phyloP scores from a whole-genome alignment of 2,113 vertebrate genomes.

The Oxygymnocypris stewartii region DNA sequence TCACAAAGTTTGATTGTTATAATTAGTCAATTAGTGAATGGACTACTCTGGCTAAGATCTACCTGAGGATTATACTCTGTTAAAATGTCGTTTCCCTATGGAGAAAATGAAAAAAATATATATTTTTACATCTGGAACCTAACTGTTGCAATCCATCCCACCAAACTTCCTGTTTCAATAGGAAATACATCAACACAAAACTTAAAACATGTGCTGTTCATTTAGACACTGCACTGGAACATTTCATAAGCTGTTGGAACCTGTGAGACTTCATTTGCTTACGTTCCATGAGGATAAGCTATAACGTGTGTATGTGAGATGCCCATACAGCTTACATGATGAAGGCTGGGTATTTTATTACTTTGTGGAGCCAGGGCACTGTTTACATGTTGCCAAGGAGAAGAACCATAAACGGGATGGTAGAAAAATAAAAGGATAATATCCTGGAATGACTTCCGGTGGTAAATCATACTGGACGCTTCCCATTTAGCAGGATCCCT shows the following conservation, averaged over 20 bases:
- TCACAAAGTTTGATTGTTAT: background rate
- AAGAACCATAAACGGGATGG: constrained; percentile 56
- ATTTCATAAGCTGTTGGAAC: background rate
- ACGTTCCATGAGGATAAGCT: background rate
- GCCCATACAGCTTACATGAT: constrained; percentile 13
- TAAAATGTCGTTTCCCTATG: background rate
- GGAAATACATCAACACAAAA: background rate
- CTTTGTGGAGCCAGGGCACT: constrained; percentile 61
- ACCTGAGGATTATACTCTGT: background rate
- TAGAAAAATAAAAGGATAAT: constrained; percentile 58
- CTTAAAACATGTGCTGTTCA: background rate
- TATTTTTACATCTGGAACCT: background rate
- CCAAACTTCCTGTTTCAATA: background rate
- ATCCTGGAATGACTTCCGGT: constrained; percentile 71
- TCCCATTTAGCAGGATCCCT: constrained; percentile 62
- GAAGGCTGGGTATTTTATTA: constrained; percentile 64
- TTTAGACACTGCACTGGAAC: background rate
- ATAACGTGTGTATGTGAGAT: background rate
- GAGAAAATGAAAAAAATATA: background rate
- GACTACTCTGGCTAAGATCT: no score
- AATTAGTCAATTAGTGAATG: background rate
- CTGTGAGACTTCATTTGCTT: background rate
- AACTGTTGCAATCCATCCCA: background rate
- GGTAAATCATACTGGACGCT: constrained; percentile 63
- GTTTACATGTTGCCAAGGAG: constrained; percentile 72